Conservation (phyloP, 2,888 invertebrate species). For the Drosophila basisetae region DNA sequence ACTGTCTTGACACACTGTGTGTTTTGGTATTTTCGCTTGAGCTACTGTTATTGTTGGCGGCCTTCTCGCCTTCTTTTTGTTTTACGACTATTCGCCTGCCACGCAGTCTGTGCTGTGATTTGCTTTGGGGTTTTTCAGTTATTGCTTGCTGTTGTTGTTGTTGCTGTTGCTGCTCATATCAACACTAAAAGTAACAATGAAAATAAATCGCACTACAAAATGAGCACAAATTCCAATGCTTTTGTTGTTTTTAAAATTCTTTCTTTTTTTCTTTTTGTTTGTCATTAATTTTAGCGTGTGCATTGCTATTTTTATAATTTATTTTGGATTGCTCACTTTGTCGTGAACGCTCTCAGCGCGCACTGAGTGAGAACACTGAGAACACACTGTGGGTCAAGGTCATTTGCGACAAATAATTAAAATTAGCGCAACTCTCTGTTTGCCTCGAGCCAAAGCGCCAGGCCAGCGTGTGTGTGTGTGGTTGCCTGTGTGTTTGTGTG, state of each 20-base stretch:
- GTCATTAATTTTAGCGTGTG: constrained; percentile 20
- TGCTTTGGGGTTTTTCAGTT: constrained; percentile 12
- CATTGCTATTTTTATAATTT: constrained; percentile 46
- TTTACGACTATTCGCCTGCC: constrained; percentile 51
- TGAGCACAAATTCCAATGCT: constrained; percentile 18
- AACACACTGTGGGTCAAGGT: constrained; percentile 54
- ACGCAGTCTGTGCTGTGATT: constrained; percentile 53
- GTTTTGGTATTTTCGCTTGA: constrained; percentile 28
- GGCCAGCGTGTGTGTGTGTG: background rate
- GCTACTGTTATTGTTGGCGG: constrained; percentile 30
- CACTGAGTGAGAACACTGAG: background rate
- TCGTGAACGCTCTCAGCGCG: constrained; percentile 3
- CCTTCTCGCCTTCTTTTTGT: constrained; percentile 26
- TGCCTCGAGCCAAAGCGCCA: constrained; percentile 7
- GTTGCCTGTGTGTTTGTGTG: too few species aligned
- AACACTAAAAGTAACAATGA: constrained; percentile 42
- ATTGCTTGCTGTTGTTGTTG: background rate
- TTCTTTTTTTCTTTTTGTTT: constrained; percentile 5
- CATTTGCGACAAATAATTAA: constrained; percentile 48
- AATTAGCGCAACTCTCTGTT: constrained; percentile 23
- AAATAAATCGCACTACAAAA: constrained; percentile 24
- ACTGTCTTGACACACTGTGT: too few species aligned
- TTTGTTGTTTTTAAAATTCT: background rate
- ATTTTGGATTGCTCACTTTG: constrained; percentile 24
- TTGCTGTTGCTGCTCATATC: constrained; percentile 33